These are phyloP conservation scores for Telenomus remus DNA, from an alignment of 1,140 invertebrate species.

Conservation along the genomic window DNA sequence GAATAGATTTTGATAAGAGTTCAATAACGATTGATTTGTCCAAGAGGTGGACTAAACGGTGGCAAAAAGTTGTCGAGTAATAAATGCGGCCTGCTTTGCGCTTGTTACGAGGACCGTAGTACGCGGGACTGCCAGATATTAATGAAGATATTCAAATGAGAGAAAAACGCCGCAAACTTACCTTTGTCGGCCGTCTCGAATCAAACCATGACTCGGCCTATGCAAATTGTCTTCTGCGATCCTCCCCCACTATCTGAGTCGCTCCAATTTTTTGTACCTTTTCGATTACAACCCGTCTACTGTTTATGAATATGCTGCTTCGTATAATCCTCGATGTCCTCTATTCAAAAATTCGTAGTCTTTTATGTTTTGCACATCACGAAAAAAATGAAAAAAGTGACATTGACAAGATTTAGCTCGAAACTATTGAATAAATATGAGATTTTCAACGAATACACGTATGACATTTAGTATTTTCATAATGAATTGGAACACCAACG, in stretches of 20 bases:
- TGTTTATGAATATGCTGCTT: too few relatives aligned
- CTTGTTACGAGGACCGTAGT: constrained; percentile 31
- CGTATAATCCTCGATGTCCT: too few relatives aligned
- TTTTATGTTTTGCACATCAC: too few relatives aligned
- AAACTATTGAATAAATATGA: too few relatives aligned
- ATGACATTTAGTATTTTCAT: constrained; percentile 50
- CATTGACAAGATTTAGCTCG: too few relatives aligned
- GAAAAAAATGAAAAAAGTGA: too few relatives aligned
- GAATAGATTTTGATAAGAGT: constrained; percentile 53
- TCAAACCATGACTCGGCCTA: constrained; percentile 58
- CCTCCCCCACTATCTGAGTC: constrained; percentile 35
- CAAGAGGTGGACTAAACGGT: constrained; percentile 59
- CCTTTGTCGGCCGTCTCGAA: constrained; percentile 58
- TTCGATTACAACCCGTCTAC: too few relatives aligned
- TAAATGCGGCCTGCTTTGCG: constrained; percentile 58
- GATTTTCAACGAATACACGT: neutral
- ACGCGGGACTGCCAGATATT: constrained; percentile 40
- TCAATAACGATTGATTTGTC: constrained; percentile 59
- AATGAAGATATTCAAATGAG: constrained; percentile 62
- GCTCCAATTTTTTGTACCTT: too few relatives aligned
- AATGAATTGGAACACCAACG: constrained; percentile 26
- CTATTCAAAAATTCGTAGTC: too few relatives aligned
- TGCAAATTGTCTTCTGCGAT: constrained; percentile 53
- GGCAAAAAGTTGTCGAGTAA: constrained; percentile 61
- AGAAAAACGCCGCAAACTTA: constrained; percentile 55